Conservation (phyloP, 2,113 vertebrate species). For the Salminus brasiliensis region DNA sequence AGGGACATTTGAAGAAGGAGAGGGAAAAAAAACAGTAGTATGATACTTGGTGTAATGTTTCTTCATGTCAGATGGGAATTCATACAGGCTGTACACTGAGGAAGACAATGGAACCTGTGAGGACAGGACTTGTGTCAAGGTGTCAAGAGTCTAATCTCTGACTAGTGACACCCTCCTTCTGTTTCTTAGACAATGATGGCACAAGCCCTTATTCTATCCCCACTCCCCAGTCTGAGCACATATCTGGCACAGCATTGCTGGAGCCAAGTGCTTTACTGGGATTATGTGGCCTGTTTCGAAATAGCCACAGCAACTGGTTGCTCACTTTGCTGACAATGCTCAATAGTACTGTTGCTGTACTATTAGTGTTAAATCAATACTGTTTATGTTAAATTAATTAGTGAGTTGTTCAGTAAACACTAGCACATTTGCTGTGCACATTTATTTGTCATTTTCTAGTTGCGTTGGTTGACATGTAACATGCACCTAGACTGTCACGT, state of each 20-base stretch:
- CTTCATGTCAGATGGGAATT: neutral
- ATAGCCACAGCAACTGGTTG: too few relatives aligned
- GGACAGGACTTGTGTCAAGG: neutral
- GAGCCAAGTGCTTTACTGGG: neutral
- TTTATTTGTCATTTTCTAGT: too few relatives aligned
- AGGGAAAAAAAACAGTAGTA: neutral
- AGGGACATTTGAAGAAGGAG: neutral
- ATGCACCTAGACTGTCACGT: too few relatives aligned
- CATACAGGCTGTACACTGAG: slow-evolving; percentile 5
- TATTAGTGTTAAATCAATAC: too few relatives aligned
- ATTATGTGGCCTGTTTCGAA: neutral
- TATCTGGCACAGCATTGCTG: neutral
- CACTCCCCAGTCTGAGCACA: neutral
- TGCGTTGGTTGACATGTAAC: too few relatives aligned
- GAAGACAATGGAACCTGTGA: neutral
- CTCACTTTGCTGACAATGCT: too few relatives aligned
- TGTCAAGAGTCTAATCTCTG: neutral
- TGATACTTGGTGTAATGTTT: slow-evolving; percentile 16
- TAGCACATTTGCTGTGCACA: too few relatives aligned
- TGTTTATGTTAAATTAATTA: too few relatives aligned
- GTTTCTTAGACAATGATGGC: neutral
- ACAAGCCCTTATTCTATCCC: neutral
- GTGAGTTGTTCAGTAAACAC: too few relatives aligned
- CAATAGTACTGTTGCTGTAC: too few relatives aligned
- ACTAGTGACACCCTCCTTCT: neutral